Percentiles rank a stretch among this genome's conserved stretches.
Evolutionary conservation across 2,797 vertebrate species (phyloP).

Genomic region (Liparis tanakae): DNA sequence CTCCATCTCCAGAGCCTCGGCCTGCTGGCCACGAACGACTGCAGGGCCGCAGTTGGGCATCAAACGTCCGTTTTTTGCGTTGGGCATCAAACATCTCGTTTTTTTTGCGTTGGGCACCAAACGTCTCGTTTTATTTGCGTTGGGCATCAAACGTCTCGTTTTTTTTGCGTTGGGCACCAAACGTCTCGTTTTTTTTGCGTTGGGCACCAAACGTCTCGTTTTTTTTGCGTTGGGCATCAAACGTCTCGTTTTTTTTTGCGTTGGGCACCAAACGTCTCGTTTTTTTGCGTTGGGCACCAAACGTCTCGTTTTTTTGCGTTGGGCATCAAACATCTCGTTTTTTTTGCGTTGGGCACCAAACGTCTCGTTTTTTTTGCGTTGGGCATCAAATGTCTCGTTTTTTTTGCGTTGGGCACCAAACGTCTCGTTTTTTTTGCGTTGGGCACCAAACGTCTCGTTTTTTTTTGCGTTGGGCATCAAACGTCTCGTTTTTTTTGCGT

Average conservation of each 20-base stretch:
- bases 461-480: constrained; percentile 32
- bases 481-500: no score
- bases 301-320: no score
- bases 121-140: no score
- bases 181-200: no score
- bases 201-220: constrained; percentile 39
- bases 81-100: constrained; percentile 40
- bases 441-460: constrained; percentile 39
- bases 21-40: constrained; percentile 29
- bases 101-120: constrained; percentile 32
- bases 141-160: constrained; percentile 40
- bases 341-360: constrained; percentile 26
- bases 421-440: no score
- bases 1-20: constrained; percentile 24
- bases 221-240: constrained; percentile 32
- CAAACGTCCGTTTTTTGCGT: no score
- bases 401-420: constrained; percentile 26
- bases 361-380: no score
- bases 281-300: constrained; percentile 32
- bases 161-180: constrained; percentile 32
- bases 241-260: no score
- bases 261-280: constrained; percentile 41
- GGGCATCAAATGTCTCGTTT: constrained; percentile 42
- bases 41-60: no score
- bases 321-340: constrained; percentile 42